Evolutionary conservation across 2,113 vertebrate genomes (phyloP), one percentile per base, ranked within the genome.

Genomic region (Channa maculata): DNA sequence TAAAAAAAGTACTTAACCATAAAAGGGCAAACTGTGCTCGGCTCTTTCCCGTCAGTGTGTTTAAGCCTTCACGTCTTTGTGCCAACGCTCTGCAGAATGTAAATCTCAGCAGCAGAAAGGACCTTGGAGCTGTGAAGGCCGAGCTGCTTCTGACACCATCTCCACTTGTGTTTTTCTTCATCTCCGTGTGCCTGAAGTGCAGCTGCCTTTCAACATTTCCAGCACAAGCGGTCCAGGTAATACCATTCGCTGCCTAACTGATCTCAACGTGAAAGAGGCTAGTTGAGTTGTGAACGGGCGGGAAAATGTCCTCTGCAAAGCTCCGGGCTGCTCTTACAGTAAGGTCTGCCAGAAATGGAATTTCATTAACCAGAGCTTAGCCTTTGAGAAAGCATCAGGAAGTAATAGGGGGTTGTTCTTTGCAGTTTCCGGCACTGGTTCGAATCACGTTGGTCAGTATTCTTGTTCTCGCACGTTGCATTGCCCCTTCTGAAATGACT

Each of bases 191-290:
- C 62, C 65, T 13, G 24, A 71, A 36, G 81, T 51, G 33, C 34
- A 39, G 49, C n/a, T 0, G 3, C 37, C 63, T 55, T 44, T 59
- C 37, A 54, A 46, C 60, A 57, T 65, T 66, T 4, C 0, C 58
- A 2, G 1, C 53, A 10, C 39, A 58, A 60, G 43, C 60, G 12
- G 13, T n/a, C 55, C 0, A 0, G 50, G 43, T 81, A 65, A 86
- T 86, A 82, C 62, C 62, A 45, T 55, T 15, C 33, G 5, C 49
- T 0, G 52, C 69, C 71, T 90, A 72, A 86, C 79, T 79, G 71
- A 79, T 63, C 78, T 48, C 79, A 75, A 86, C 75, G 82, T 83
- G 82, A 77, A 10, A 46, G 69, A 60, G 63, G 79, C 62, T 2
- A 6, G 24, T 33, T 44, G 57, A 50, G 53, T 44, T 5, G 55